A percentile compares a stretch with the other conserved stretches of the same genome.
These are phyloP conservation scores for Coilia nasus DNA, from an alignment of 2,797 vertebrate genomes.

Conservation along the genomic window DNA sequence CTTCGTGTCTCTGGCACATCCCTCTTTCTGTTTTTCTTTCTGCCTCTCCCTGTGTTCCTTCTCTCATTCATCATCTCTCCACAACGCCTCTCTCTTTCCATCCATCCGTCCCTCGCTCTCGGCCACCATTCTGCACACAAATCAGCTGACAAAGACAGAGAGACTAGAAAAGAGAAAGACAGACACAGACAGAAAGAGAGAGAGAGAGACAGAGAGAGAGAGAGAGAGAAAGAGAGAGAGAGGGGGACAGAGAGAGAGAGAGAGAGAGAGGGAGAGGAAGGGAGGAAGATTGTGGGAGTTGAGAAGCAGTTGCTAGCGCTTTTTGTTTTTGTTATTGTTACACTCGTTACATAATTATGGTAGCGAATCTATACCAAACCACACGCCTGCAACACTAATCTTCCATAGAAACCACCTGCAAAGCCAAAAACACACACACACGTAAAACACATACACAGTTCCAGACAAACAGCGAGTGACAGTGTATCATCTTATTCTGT, in stretches of 20 bases:
- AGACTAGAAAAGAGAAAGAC: not conserved
- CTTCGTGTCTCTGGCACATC: conserved; percentile 30
- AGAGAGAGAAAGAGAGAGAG: not conserved
- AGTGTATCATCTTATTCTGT: too few species aligned
- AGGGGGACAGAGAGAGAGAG: not conserved
- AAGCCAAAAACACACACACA: conserved; percentile 20
- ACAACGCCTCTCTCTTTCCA: conserved; percentile 30
- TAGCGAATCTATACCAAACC: conserved; percentile 41
- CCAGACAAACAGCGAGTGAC: not conserved
- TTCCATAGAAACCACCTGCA: conserved; percentile 39
- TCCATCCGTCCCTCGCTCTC: conserved; percentile 26
- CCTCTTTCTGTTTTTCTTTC: conserved; percentile 37
- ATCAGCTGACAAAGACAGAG: not conserved
- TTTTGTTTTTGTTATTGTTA: conserved; percentile 49
- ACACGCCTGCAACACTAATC: conserved; percentile 25
- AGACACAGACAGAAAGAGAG: not conserved
- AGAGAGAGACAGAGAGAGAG: not conserved
- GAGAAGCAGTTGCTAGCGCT: conserved; percentile 37
- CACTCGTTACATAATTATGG: conserved; percentile 61
- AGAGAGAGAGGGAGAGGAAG: not conserved
- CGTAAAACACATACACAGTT: not conserved
- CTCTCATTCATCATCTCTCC: conserved; percentile 4
- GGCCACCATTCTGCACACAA: not conserved
- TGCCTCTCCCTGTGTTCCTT: conserved; percentile 5
- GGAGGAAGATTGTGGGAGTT: not conserved